These are phyloP conservation scores for Blastobasis lacticolella DNA, from an alignment of 2,888 invertebrate species.

Conservation along the genomic window DNA sequence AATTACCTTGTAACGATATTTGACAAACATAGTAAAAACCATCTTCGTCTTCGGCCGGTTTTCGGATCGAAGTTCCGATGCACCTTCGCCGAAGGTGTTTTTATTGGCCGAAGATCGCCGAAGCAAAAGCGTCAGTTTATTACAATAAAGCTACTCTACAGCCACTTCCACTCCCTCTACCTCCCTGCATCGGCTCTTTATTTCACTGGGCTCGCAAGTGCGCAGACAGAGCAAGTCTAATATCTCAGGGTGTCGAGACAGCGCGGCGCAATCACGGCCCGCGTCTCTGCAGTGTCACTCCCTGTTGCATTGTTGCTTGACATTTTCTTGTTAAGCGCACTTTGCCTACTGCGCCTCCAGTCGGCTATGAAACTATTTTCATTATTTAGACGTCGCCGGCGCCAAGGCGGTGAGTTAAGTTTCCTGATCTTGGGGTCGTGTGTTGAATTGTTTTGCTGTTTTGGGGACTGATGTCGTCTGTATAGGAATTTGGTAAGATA, in stretches of 20 bases:
- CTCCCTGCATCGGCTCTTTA: constrained; percentile 21
- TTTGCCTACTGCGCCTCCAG: constrained; percentile 28
- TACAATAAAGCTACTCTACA: neutral
- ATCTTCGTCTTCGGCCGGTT: no score
- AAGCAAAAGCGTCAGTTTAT: no score
- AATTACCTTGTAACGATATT: no score
- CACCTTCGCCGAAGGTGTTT: no score
- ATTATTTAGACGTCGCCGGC: constrained; percentile 2
- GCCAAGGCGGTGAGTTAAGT: no score
- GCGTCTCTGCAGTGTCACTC: constrained; percentile 44
- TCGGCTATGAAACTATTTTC: constrained; percentile 14
- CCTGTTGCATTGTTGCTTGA: constrained; percentile 54
- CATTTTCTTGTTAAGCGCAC: constrained; percentile 59
- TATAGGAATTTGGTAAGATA: no score
- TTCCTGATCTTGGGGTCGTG: no score
- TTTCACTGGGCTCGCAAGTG: constrained; percentile 28
- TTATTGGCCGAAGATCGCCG: no score
- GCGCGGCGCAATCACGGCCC: constrained; percentile 51
- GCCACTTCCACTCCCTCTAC: constrained; percentile 13
- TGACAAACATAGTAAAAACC: no score
- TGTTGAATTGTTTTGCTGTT: no score
- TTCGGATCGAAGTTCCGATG: no score
- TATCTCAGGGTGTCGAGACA: constrained; percentile 62
- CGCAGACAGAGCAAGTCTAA: constrained; percentile 53
- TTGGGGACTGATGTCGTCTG: no score